A percentile compares a stretch with the other conserved stretches of the same genome.
These are phyloP conservation scores for Protula sp. DNA, from an alignment of 2,888 invertebrate species.

Conservation along the genomic window DNA sequence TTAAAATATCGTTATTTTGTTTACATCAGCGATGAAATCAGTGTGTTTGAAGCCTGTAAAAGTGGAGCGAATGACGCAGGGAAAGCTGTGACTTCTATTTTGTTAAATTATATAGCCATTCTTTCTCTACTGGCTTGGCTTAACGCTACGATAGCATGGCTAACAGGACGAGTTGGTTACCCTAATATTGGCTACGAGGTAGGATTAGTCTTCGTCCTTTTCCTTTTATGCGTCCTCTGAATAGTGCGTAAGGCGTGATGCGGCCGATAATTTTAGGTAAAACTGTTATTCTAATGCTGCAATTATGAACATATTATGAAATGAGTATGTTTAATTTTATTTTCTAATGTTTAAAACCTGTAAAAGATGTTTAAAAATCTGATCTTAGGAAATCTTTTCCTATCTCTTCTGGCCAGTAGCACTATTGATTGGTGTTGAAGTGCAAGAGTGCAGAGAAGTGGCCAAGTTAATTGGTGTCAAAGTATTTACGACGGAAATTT, in stretches of 20 bases:
- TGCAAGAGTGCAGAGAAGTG: slow-evolving; percentile 17
- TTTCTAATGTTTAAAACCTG: too few species aligned
- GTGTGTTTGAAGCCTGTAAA: background rate
- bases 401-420: slow-evolving; percentile 25
- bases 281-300: too few species aligned
- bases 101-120: background rate
- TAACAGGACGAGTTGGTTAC: background rate
- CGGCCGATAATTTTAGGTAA: too few species aligned
- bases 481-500: slow-evolving; percentile 22
- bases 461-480: slow-evolving; percentile 24
- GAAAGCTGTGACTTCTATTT: background rate
- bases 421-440: slow-evolving; percentile 22
- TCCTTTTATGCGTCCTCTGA: too few species aligned
- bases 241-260: too few species aligned
- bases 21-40: background rate
- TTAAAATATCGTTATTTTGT: too few species aligned
- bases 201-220: too few species aligned
- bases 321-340: too few species aligned
- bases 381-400: slow-evolving; percentile 21
- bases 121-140: background rate
- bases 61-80: background rate
- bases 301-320: too few species aligned
- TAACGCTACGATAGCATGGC: background rate
- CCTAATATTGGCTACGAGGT: background rate
- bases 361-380: too few species aligned